Evolutionary conservation across 2,888 invertebrate species (phyloP).

Genomic region (Zygaena filipendulae): DNA sequence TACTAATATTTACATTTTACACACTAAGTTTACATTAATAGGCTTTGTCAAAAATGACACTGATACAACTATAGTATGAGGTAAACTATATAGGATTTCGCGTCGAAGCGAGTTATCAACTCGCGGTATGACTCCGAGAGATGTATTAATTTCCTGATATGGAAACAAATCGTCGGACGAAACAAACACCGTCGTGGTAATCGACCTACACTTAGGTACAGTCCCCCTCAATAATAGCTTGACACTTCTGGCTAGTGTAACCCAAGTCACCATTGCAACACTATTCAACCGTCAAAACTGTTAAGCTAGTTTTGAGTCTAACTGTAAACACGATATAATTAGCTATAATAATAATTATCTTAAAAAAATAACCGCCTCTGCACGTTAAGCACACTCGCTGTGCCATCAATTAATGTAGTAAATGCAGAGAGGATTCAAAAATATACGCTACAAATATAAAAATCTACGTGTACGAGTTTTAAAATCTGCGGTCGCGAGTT

Average conservation of each 20-base stretch:
- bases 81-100: constrained; percentile 64
- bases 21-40: constrained; percentile 60
- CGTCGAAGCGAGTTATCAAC: constrained; percentile 40
- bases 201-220: no score
- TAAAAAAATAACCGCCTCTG: constrained; percentile 24
- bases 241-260: no score
- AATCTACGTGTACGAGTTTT: constrained; percentile 27
- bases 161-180: constrained; percentile 36
- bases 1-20: constrained; percentile 51
- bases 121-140: constrained; percentile 39
- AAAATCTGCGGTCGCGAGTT: constrained; percentile 21
- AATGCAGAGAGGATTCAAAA: constrained; percentile 36
- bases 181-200: constrained; percentile 21
- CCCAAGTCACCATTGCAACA: no score
- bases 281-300: no score
- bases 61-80: constrained; percentile 60
- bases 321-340: constrained; percentile 22
- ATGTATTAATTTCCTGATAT: constrained; percentile 44
- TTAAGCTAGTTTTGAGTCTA: no score
- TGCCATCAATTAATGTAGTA: constrained; percentile 31
- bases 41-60: constrained; percentile 64
- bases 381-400: constrained; percentile 24
- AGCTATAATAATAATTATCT: constrained; percentile 20
- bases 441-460: constrained; percentile 24
- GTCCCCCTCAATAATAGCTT: constrained; percentile 17